Conservation (phyloP, 2,113 vertebrate species). For the Albula glossodonta region DNA sequence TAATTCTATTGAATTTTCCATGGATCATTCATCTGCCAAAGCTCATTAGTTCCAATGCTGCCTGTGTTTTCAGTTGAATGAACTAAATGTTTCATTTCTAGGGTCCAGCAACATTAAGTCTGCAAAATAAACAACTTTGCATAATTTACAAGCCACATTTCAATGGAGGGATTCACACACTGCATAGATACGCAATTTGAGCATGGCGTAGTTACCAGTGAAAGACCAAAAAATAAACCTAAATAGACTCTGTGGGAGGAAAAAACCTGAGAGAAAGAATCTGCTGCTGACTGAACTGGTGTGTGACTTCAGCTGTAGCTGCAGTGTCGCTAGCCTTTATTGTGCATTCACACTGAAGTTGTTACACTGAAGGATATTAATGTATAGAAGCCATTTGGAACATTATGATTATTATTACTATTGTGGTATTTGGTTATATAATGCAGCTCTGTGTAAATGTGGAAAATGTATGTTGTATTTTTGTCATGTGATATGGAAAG, state of each 20-base stretch:
- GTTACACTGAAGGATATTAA: neutral
- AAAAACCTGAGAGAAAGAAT: neutral
- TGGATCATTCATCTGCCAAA: neutral
- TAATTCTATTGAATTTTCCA: slow-evolving; percentile 14
- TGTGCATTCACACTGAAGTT: neutral
- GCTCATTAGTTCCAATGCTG: neutral
- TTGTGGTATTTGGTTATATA: no score
- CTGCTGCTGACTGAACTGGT: neutral
- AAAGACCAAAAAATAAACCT: neutral
- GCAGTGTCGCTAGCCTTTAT: neutral
- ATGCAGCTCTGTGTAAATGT: no score
- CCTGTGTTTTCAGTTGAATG: slow-evolving; percentile 12
- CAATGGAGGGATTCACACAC: neutral
- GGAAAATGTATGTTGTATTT: no score
- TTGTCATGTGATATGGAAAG: no score
- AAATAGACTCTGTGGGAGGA: neutral
- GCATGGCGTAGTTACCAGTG: neutral
- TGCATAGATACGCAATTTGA: neutral
- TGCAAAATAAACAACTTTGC: neutral
- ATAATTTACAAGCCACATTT: neutral
- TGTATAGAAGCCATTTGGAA: no score
- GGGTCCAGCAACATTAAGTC: neutral
- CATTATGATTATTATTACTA: no score
- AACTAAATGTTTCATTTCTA: neutral
- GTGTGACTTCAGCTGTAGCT: no score